Percentiles rank a stretch among this genome's conserved stretches.
phyloP scores from a whole-genome alignment of 2,113 vertebrate species.

The Nothobranchius furzeri region DNA sequence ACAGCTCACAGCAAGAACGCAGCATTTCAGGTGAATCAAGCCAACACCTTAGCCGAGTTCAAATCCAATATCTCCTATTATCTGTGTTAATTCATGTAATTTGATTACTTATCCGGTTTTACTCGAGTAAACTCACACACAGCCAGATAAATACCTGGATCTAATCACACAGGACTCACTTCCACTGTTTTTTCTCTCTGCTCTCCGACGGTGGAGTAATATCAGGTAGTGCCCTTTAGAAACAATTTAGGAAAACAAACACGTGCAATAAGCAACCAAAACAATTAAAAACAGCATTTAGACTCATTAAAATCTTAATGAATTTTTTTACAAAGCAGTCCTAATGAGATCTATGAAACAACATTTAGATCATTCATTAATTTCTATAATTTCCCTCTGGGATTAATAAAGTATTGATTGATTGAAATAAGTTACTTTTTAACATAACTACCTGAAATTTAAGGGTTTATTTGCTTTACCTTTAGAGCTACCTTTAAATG shows the following conservation, averaged over 20 bases:
- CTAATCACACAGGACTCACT: background rate
- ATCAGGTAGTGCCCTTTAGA: background rate
- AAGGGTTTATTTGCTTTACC: too few species aligned
- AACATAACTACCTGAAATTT: too few species aligned
- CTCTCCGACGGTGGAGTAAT: background rate
- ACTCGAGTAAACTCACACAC: background rate
- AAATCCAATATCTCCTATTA: slow-evolving; percentile 18
- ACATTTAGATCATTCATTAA: too few species aligned
- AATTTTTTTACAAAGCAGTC: slow-evolving; percentile 16
- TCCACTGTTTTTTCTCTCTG: background rate
- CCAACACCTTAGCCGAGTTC: background rate
- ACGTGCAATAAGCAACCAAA: background rate
- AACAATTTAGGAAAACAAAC: background rate
- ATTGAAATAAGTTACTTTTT: too few species aligned
- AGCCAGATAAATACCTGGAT: background rate
- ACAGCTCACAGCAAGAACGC: slow-evolving; percentile 17
- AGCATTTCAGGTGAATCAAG: slow-evolving; percentile 15
- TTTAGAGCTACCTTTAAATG: too few species aligned
- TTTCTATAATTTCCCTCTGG: too few species aligned
- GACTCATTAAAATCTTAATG: slow-evolving; percentile 19
- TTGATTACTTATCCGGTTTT: background rate
- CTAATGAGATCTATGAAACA: slow-evolving; percentile 27
- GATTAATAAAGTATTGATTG: too few species aligned
- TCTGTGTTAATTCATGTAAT: slow-evolving; percentile 14
- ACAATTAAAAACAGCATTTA: slow-evolving; percentile 36